Base-by-base conservation (phyloP, 2,888 invertebrate genomes). In the Morinoia aosen region DNA sequence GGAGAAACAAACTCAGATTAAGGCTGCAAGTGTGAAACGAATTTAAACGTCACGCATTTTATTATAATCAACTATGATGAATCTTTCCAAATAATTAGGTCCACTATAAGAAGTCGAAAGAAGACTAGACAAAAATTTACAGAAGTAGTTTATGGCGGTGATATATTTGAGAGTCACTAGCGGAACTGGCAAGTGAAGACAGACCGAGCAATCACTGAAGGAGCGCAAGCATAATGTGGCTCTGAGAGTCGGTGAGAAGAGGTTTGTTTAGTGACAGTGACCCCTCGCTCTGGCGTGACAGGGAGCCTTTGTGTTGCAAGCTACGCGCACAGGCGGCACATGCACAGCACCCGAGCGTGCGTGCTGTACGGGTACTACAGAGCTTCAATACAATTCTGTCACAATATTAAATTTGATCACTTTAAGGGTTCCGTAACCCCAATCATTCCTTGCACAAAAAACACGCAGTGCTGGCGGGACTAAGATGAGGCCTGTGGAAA, bases 221-320 rank as follows among this genome's bases (percentile, higher is more conserved):
- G 33, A 76, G 76, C 76, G 76, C 76, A 76, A 76, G 76, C 76
- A 76, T 76, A 76, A 76, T 76, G 76, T 33, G 76, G 76, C 76
- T 25, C 76, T 76, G 76, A 76, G 76, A 76, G 76, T 19, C 76
- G 19, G 76, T 76, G 76, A 76, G 76, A 76, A 76, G 76, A 76
- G 76, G 76, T 76, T 76, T 76, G 76, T 76, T 76, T 76, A 76
- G 76, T 33, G 76, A 76, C 76, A 76, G 76, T 76, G 76, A 76
- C 76, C 76, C 76, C 8, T 76, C 76, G 76, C 33, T 10, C 76
- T 76, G 25, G 76, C 76, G 76, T 76, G 25, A 76, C 76, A 76
- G 76, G 76, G 76, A 76, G 76, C 76, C 76, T 76, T 76, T 76
- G 76, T 76, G 76, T 16, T 33, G 76, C 25, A 76, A 76, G 33